These are phyloP conservation scores for Eupithecia tripunctaria DNA, from an alignment of 2,888 invertebrate genomes.

Conservation along the genomic window DNA sequence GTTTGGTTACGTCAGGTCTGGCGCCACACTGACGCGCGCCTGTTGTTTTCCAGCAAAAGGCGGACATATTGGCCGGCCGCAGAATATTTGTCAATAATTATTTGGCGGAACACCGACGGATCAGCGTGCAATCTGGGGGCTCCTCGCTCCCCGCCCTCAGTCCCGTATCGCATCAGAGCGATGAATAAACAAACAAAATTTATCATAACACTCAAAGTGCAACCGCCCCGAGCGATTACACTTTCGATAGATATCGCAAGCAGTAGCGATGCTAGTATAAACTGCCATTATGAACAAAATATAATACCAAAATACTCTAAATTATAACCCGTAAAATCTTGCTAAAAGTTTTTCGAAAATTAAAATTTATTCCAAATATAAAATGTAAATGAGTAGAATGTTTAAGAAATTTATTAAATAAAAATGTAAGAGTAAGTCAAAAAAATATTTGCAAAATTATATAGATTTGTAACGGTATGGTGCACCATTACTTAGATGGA, in stretches of 20 bases:
- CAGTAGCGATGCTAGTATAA: slow-evolving; percentile 26
- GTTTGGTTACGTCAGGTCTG: slow-evolving; percentile 62
- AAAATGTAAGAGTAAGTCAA: slow-evolving; percentile 54
- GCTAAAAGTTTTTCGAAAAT: slow-evolving; percentile 42
- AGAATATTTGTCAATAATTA: slow-evolving; percentile 86
- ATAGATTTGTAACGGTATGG: slow-evolving; percentile 73
- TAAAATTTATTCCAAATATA: slow-evolving; percentile 48
- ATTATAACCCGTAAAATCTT: slow-evolving; percentile 43
- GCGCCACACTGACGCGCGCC: slow-evolving; percentile 69
- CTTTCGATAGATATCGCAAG: slow-evolving; percentile 10
- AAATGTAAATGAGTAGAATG: slow-evolving; percentile 68
- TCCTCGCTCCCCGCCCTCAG: slow-evolving; percentile 82
- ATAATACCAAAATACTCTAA: slow-evolving; percentile 37
- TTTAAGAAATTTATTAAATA: slow-evolving; percentile 64
- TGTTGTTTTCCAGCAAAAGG: slow-evolving; percentile 84
- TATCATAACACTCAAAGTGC: slow-evolving; percentile 17
- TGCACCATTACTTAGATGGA: slow-evolving; percentile 77
- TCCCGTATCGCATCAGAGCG: slow-evolving; percentile 82
- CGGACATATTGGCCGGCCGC: slow-evolving; percentile 85
- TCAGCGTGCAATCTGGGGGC: slow-evolving; percentile 84
- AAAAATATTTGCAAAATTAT: slow-evolving; percentile 65
- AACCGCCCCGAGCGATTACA: slow-evolving; percentile 6
- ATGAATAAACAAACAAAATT: slow-evolving; percentile 66
- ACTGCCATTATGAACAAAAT: slow-evolving; percentile 41
- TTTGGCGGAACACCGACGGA: slow-evolving; percentile 85